These are phyloP conservation scores for Acridotheres tristis DNA, from an alignment of 2,797 vertebrate genomes.

Conservation along the genomic window DNA sequence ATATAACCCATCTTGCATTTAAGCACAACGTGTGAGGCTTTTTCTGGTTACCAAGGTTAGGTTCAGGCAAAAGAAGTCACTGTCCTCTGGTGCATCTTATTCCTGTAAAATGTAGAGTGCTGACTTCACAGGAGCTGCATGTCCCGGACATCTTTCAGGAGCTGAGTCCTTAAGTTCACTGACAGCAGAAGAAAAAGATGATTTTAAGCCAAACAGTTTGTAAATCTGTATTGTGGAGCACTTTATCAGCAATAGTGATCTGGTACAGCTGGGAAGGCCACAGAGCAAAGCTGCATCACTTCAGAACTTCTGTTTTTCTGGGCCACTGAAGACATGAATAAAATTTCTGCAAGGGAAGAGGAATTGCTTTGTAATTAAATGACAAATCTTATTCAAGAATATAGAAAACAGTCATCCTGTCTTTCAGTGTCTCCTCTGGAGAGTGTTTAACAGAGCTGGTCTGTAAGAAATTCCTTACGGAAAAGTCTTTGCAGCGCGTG, in stretches of 20 bases:
- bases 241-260: not conserved
- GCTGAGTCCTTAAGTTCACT: not conserved
- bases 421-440: not conserved
- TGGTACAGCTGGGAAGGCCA: not conserved
- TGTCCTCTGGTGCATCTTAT: not conserved
- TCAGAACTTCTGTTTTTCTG: not conserved
- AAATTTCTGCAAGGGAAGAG: not conserved
- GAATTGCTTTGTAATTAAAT: not conserved
- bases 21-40: not conserved
- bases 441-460: not conserved
- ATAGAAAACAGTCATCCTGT: not conserved
- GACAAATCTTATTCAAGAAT: not conserved
- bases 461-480: not conserved
- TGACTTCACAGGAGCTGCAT: not conserved
- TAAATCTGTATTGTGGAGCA: not conserved
- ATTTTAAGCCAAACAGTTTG: not conserved
- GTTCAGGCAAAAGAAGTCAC: not conserved
- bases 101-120: not conserved
- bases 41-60: not conserved
- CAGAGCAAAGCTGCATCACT: not conserved
- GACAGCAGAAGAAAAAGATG: not conserved
- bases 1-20: not conserved
- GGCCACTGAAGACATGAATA: not conserved
- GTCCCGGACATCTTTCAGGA: not conserved
- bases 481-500: constrained; percentile 4